Evolutionary conservation across 2,113 vertebrate species (phyloP), one percentile per base, ranked within the genome.

Genomic region (Hyla sarda): DNA sequence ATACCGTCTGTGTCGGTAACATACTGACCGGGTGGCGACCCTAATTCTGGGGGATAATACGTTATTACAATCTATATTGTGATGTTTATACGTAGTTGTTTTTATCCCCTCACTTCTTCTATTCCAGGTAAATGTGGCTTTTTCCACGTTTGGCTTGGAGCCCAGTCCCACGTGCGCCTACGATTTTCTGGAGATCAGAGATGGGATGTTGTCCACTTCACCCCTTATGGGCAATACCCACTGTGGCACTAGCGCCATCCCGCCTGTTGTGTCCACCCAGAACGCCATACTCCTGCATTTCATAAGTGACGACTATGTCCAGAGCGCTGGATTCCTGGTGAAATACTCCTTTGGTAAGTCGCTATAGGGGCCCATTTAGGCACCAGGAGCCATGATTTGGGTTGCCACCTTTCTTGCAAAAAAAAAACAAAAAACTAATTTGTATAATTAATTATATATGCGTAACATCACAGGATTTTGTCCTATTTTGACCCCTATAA

Each of bases 251-350:
- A 34, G 83, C 82, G 65, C 87, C 13, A 82, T 92, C 82, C 67
- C 82, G 72, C 82, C 90, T 73, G 90, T 92, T 67, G 89, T 50
- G 81, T 92, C 92, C 60, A 89, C 89, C 62, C 88, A 82, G 5
- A 92, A 89, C 71, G 90, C 89, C 65, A 88, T 92, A 50, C 77
- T 92, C 67, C 62, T 93, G 73, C 89, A 90, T 87, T 91, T 92
- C 81, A 80, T 89, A 62, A 91, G 89, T 48, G 92, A 93, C 58
- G 11, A 54, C 74, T 76, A 85, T 54, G 89, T 85, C 88, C 89
- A 91, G 74, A 25, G 88, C 73, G 77, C 87, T 0, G 92, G 92
- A 76, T 93, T 93, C 13, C 13, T 76, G 11, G 77, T 91, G 47
- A 88, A 84, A 62, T 93, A 92, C 0, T 88, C 87, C 3, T 89